These are phyloP conservation scores for Rattus norvegicus DNA, from an alignment of 2,113 vertebrate genomes.

Conservation along the genomic window DNA sequence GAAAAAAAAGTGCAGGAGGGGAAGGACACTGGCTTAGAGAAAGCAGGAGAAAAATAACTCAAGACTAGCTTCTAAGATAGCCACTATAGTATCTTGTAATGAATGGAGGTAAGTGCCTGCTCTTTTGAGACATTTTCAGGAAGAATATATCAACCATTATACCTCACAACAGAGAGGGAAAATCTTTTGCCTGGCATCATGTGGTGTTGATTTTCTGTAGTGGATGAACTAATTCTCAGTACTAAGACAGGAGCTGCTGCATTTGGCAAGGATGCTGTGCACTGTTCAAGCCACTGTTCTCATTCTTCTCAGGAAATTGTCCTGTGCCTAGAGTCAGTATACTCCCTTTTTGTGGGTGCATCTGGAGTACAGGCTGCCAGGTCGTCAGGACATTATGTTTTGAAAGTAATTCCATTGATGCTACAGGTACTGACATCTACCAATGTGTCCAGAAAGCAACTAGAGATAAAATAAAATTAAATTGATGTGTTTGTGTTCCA, in stretches of 20 bases:
- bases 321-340: neutral
- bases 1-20: constrained; percentile 13
- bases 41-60: neutral
- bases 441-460: neutral
- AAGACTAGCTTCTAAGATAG: constrained; percentile 14
- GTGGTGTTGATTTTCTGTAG: neutral
- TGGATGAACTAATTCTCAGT: neutral
- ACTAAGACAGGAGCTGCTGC: neutral
- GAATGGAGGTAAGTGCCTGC: neutral
- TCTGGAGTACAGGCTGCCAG: neutral
- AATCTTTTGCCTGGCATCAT: neutral
- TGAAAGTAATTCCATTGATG: neutral
- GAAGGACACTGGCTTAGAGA: neutral
- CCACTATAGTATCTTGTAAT: neutral
- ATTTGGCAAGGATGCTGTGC: neutral
- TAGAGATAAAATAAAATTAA: neutral
- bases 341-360: neutral
- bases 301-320: neutral
- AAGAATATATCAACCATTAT: neutral
- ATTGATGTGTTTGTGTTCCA: neutral
- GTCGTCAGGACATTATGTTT: neutral
- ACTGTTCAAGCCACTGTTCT: neutral
- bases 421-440: neutral
- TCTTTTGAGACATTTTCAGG: constrained; percentile 31
- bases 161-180: constrained; percentile 33